Percentiles rank a stretch among this genome's conserved stretches.
Evolutionary conservation across 2,888 invertebrate species (phyloP).

Genomic region (Chalcosyrphus nemorum): DNA sequence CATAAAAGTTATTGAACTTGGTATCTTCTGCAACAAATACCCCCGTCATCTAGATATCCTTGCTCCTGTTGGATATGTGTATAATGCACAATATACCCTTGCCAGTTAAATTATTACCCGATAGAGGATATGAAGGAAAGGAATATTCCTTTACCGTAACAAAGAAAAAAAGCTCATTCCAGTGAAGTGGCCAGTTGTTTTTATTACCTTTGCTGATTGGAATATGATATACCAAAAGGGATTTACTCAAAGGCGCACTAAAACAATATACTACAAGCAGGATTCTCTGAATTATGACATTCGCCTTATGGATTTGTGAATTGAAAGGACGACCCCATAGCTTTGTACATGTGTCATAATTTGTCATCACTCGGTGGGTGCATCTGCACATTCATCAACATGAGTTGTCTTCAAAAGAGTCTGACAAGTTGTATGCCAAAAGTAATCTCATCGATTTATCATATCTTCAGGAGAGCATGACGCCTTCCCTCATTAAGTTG

Average conservation of each 20-base stretch:
- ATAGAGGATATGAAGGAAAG: slow-evolving; percentile 50
- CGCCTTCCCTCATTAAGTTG: slow-evolving; percentile 47
- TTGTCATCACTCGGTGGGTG: background rate
- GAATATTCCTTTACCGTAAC: slow-evolving; percentile 42
- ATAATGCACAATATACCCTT: slow-evolving; percentile 36
- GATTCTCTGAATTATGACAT: slow-evolving; percentile 49
- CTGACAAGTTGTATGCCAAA: background rate
- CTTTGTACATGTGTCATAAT: too few relatives aligned
- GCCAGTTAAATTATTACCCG: slow-evolving; percentile 67
- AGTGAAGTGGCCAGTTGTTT: slow-evolving; percentile 79
- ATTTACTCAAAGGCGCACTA: slow-evolving; percentile 56
- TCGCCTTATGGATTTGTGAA: slow-evolving; percentile 36
- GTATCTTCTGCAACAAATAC: slow-evolving; percentile 46
- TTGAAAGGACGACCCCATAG: too few relatives aligned
- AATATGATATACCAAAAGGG: slow-evolving; percentile 79
- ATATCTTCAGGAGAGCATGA: slow-evolving; percentile 28
- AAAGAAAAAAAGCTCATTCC: slow-evolving; percentile 63
- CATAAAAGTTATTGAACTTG: slow-evolving; percentile 76
- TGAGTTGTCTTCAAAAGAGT: slow-evolving; percentile 10
- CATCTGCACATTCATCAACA: background rate
- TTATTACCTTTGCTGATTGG: slow-evolving; percentile 81
- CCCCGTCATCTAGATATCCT: slow-evolving; percentile 50
- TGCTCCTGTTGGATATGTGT: background rate
- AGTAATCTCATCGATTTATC: slow-evolving; percentile 32
- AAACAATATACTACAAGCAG: slow-evolving; percentile 31